These are phyloP conservation scores for Hippoglossus hippoglossus DNA, from an alignment of 2,797 vertebrate species.

Conservation along the genomic window DNA sequence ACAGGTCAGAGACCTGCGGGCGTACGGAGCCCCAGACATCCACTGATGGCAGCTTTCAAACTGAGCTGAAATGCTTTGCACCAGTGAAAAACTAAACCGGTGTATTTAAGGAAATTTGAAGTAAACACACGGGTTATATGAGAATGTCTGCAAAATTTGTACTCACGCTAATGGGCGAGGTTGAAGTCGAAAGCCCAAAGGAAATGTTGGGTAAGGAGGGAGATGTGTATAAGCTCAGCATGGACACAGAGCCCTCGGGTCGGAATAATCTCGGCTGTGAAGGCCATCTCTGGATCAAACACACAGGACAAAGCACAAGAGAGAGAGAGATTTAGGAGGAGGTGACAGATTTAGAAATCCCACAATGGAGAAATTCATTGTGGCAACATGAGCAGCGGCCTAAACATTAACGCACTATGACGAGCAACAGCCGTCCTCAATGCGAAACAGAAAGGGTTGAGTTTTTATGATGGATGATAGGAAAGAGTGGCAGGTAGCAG, in stretches of 20 bases:
- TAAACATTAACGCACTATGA: constrained; percentile 69
- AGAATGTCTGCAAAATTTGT: constrained; percentile 16
- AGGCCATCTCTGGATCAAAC: constrained; percentile 89
- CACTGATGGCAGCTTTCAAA: constrained; percentile 60
- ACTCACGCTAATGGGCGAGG: constrained; percentile 93
- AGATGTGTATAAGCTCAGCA: constrained; percentile 96
- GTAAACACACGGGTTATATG: constrained; percentile 22
- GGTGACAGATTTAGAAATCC: constrained; percentile 62
- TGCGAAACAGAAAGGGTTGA: constrained; percentile 29
- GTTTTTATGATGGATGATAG: constrained; percentile 28
- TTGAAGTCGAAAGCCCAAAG: constrained; percentile 90
- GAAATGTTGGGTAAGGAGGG: constrained; percentile 98
- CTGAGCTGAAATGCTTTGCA: constrained; percentile 18
- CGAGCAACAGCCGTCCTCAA: constrained; percentile 52
- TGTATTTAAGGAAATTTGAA: constrained; percentile 27
- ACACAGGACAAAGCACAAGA: constrained; percentile 46
- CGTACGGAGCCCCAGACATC: constrained; percentile 63
- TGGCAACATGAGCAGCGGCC: constrained; percentile 65
- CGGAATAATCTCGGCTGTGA: constrained; percentile 92
- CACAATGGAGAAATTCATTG: constrained; percentile 54
- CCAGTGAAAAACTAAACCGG: constrained; percentile 21
- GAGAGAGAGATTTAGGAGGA: constrained; percentile 57
- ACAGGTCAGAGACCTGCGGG: constrained; percentile 75
- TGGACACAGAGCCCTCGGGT: constrained; percentile 93
- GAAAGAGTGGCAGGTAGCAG: constrained; percentile 25